phyloP scores from a whole-genome alignment of 1,140 invertebrate genomes.

The Cyrtorhinus lividipennis region DNA sequence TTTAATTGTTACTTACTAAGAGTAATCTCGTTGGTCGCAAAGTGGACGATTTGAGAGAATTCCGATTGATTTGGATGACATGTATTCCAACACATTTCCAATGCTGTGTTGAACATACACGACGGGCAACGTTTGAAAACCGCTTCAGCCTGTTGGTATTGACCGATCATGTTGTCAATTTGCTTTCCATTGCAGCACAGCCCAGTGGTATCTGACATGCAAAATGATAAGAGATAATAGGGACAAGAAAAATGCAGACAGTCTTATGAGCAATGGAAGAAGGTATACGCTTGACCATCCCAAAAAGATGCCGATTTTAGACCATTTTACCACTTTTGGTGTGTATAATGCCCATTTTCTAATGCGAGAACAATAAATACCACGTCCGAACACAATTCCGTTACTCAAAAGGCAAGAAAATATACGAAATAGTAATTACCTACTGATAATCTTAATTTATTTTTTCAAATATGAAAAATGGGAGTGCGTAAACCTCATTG shows the following conservation, averaged over 20 bases:
- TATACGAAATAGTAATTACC: too few relatives aligned
- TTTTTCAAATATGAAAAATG: too few relatives aligned
- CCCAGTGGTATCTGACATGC: not conserved
- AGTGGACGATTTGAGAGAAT: conserved; percentile 46
- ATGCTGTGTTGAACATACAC: conserved; percentile 66
- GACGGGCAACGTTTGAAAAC: conserved; percentile 68
- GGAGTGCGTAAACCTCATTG: not conserved
- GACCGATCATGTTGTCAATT: conserved; percentile 42
- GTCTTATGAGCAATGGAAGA: too few relatives aligned
- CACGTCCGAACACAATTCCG: too few relatives aligned
- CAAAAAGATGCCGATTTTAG: not conserved
- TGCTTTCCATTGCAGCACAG: conserved; percentile 56
- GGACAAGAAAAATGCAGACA: not conserved
- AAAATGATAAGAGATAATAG: not conserved
- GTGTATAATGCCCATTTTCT: not conserved
- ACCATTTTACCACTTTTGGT: not conserved
- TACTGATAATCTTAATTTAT: too few relatives aligned
- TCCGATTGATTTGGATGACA: conserved; percentile 60
- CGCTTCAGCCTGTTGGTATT: conserved; percentile 44
- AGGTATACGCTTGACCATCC: too few relatives aligned
- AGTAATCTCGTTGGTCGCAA: conserved; percentile 2
- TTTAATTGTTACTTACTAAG: conserved; percentile 12
- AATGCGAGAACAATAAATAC: too few relatives aligned
- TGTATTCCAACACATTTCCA: conserved; percentile 67
- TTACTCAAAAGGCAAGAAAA: too few relatives aligned